Conservation (phyloP, 2,113 vertebrate species). For the Neofelis nebulosa region DNA sequence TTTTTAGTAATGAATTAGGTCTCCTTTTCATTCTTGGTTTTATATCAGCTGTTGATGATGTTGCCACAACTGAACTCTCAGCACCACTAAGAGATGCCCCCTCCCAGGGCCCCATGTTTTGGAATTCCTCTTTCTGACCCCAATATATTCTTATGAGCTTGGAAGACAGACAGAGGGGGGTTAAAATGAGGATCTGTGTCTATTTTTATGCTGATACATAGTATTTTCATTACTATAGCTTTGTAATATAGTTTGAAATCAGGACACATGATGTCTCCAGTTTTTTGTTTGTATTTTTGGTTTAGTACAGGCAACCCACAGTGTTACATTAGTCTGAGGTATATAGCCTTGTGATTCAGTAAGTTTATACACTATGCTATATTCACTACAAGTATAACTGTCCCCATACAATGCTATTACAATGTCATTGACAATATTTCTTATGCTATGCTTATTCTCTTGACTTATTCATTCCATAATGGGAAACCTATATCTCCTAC, state of each 20-base stretch:
- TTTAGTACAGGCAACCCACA: background rate
- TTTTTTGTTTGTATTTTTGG: background rate
- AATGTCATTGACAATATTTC: background rate
- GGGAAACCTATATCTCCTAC: background rate
- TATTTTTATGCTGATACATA: background rate
- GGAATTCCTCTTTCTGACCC: background rate
- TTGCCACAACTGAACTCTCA: background rate
- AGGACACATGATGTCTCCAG: background rate
- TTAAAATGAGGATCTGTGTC: background rate
- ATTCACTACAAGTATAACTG: background rate
- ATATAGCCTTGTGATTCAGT: background rate
- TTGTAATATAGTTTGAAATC: background rate
- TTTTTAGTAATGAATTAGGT: background rate
- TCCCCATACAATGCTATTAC: background rate
- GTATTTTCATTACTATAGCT: background rate
- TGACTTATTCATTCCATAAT: background rate
- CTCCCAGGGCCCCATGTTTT: background rate
- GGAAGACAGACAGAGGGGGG: background rate
- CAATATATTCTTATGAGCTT: background rate
- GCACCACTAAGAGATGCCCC: background rate
- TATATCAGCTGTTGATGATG: background rate
- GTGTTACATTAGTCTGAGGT: background rate
- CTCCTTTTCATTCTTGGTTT: background rate
- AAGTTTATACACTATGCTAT: background rate
- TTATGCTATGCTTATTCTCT: background rate